Evolutionary conservation across 1,140 invertebrate genomes (phyloP), one percentile per base, ranked within the genome.

Genomic region (Maniola jurtina): DNA sequence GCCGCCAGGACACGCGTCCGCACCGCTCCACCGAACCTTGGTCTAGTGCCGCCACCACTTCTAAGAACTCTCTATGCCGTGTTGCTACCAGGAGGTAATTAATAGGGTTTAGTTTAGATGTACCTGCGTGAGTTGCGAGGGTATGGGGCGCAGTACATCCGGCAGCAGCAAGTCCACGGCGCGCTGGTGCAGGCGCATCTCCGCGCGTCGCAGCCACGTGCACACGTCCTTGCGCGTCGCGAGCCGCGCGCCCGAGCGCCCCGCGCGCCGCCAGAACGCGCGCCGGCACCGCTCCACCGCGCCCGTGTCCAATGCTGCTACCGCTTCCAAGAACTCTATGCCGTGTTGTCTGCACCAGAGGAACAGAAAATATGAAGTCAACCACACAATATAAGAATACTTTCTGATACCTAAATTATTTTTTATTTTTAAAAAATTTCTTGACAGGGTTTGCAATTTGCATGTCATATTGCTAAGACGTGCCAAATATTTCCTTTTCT

Each of bases 101-200:
- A 25, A 25, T 25, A 25, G 25, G 1, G 25, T 25, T 25, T 25
- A 25, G 25, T n/a, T n/a, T 25, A 1, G 1, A 25, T 14, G 58
- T 57, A 82, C 82, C 96, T 99, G 98, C 15, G 98, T 99, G 68
- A 99, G 91, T 36, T 97, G 95, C 83, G 96, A 96, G 68, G 98
- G 98, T 81, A 99, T 99, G 25, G 97, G 97, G 76, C 97, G 93
- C 35, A 99, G 92, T 58, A 99, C 97, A 92, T 99, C 98, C 6
- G 98, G 98, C 90, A 99, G 97, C 42, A 99, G 93, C 75, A 99
- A 96, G 90, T 99, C 96, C 11, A 99, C 97, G 67, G 99, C 93
- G 86, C 97, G 97, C 91, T 99, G 98, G 92, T 99, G 99, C 91
- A 99, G 98, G 66, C 94, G 93, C 84, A 97, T 95, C 92, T 99